Conservation (phyloP, 2,888 invertebrate species). For the Scrobipalpa atriplicella region DNA sequence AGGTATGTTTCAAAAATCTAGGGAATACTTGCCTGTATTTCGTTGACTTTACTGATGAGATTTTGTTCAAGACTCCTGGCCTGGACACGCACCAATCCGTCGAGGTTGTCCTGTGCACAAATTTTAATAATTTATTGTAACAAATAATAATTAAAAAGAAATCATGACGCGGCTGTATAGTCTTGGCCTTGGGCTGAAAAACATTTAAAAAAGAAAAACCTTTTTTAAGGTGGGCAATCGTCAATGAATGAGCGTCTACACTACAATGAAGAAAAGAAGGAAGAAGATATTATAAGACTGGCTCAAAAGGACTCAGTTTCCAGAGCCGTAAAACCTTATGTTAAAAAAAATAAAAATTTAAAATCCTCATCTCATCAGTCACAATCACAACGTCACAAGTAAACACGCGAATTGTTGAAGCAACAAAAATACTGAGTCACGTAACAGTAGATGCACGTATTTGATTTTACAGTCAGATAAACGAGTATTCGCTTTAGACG, state of each 20-base stretch:
- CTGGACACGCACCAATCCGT: conserved; percentile 92
- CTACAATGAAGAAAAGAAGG: no score
- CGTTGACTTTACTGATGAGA: conserved; percentile 96
- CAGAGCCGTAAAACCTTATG: no score
- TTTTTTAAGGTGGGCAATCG: neutral
- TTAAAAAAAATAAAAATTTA: no score
- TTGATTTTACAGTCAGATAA: conserved; percentile 21
- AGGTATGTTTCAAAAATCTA: no score
- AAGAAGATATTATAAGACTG: no score
- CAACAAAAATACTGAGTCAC: conserved; percentile 14
- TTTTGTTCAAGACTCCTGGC: conserved; percentile 89
- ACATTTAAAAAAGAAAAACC: neutral
- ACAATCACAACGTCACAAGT: no score
- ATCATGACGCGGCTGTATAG: neutral
- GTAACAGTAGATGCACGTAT: neutral
- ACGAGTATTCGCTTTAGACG: conserved; percentile 14
- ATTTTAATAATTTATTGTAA: neutral
- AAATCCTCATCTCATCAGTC: no score
- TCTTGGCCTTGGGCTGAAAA: neutral
- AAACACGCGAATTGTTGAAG: neutral
- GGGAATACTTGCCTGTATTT: conserved; percentile 84
- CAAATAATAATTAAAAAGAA: neutral
- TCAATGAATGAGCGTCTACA: neutral
- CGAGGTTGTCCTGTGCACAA: conserved; percentile 89
- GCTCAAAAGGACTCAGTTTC: no score